Evolutionary conservation across 2,113 vertebrate genomes (phyloP), one percentile per base, ranked within the genome.

Genomic region (Neomonachus schauinslandi): DNA sequence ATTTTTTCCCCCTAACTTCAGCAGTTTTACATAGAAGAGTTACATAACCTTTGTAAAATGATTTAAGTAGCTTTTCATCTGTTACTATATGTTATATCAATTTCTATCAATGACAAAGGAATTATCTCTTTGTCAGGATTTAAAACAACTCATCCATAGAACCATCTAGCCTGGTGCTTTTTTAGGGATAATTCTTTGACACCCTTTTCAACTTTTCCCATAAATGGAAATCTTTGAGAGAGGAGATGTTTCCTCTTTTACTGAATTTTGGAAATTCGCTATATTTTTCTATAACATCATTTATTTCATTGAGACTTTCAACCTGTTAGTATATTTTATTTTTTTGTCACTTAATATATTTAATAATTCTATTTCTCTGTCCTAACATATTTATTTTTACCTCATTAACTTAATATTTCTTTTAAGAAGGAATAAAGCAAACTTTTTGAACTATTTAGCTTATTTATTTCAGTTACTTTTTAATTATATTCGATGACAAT

Each of bases 301-400:
- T 19, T 80, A 28, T 72, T 69, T 96, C 39, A 71, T 53, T 95
- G 63, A 95, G 18, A 94, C 90, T 96, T 93, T 71, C 42, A 95
- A 71, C 28, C 5, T 80, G 51, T 84, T 67, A 72, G 5, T 90
- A 10, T 61, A 69, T 83, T 93, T 82, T 84, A 33, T 57, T 46
- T 42, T 81, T 85, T 80, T 49, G 86, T 21, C 39, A 80, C 28
- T 42, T 92, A 88, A 36, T 74, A 36, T 69, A 79, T 67, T 94
- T 65, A 91, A 51, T 88, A 82, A 72, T 94, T 71, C 59, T 91
- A 8, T 31, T 72, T 97, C 82, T 84, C 8, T 80, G 2, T 53
- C 63, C 61, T 95, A 76, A 63, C 82, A 85, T 3, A 55, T 93
- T 96, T 93, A 55, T 71, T 95, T 96, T 89, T 71, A n/a, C 42